Conservation (phyloP, 2,113 vertebrate genomes). For the Dendrocopos noguchii region DNA sequence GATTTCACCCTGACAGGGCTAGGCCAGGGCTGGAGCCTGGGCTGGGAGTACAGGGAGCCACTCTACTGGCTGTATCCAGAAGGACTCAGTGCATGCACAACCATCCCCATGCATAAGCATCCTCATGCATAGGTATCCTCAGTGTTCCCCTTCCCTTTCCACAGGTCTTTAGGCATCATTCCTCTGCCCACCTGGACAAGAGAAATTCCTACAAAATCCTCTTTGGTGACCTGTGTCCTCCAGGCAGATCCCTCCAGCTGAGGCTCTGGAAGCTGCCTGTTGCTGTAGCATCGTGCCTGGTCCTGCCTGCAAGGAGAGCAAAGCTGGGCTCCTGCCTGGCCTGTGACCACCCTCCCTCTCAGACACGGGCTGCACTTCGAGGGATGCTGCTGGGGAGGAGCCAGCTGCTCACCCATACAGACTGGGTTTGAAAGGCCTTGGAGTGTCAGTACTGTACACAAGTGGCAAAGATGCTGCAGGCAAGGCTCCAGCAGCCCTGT, state of each 20-base stretch:
- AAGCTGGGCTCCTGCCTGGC: not conserved
- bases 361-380: accelerated
- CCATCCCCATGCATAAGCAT: not conserved
- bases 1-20: accelerated
- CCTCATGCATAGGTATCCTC: not conserved
- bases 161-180: not conserved
- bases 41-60: accelerated
- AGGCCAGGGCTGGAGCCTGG: not conserved
- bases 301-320: not conserved
- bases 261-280: not conserved
- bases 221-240: not conserved
- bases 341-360: not conserved
- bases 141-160: not conserved
- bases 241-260: not conserved
- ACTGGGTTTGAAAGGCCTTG: not conserved
- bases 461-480: constrained; percentile 42
- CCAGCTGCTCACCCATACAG: accelerated
- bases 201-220: not conserved
- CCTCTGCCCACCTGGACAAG: not conserved
- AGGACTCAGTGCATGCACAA: not conserved
- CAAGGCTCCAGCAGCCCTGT: constrained; percentile 36
- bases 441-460: not conserved
- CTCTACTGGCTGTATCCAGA: accelerated
- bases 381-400: not conserved
- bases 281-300: not conserved